Evolutionary conservation across 2,888 invertebrate genomes (phyloP).

Genomic region (Axea sp.): DNA sequence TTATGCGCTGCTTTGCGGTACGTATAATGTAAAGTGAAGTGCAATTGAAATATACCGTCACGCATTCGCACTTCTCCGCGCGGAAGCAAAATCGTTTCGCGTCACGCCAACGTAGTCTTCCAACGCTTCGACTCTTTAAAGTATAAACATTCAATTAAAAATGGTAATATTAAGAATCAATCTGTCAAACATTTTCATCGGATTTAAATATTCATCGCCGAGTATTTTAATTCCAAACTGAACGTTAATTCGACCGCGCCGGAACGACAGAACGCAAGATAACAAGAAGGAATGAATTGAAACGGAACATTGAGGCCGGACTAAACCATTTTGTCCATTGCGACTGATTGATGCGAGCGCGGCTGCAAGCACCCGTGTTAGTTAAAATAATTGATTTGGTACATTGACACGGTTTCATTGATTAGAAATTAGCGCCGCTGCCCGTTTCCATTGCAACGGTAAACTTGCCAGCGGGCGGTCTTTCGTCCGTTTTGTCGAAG

Average conservation of each 20-base stretch:
- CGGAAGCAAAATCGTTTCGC: constrained; percentile 35
- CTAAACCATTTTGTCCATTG: constrained; percentile 49
- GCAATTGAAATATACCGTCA: too few species aligned
- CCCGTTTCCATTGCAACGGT: constrained; percentile 59
- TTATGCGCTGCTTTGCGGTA: too few species aligned
- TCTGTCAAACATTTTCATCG: neutral
- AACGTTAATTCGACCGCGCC: constrained; percentile 26
- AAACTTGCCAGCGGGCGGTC: constrained; percentile 63
- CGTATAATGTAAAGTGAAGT: too few species aligned
- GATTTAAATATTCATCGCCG: constrained; percentile 38
- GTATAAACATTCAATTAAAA: constrained; percentile 21
- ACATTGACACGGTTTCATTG: constrained; percentile 61
- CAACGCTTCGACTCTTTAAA: constrained; percentile 5
- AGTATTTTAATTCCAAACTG: constrained; percentile 30
- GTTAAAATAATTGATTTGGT: constrained; percentile 63
- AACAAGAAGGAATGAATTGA: constrained; percentile 58
- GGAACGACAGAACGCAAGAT: constrained; percentile 42
- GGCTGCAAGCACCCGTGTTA: constrained; percentile 40
- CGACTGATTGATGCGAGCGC: constrained; percentile 56
- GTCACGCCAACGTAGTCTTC: neutral
- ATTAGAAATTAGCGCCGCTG: constrained; percentile 63
- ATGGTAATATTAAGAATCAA: constrained; percentile 30
- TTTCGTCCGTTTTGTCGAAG: constrained; percentile 66
- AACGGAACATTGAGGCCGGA: constrained; percentile 53
- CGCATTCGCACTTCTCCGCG: too few species aligned